Conservation (phyloP, 2,888 invertebrate genomes). For the Cheilosia grossa region DNA sequence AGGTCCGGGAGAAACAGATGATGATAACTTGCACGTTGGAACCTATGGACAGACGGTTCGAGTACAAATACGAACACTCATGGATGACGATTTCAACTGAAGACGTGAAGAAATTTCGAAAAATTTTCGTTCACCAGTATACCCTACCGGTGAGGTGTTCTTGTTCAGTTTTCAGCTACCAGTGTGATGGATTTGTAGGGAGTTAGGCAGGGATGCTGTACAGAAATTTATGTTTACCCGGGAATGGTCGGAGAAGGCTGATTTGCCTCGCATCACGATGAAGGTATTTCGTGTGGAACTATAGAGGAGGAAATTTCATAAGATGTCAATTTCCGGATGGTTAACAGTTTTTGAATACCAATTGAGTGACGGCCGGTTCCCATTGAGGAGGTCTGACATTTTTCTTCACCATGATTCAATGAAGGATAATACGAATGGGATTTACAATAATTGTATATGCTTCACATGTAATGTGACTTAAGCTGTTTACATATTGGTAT, state of each 20-base stretch:
- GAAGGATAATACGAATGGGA: too few relatives aligned
- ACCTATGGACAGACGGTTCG: slow-evolving; percentile 2
- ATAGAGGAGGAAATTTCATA: slow-evolving; percentile 58
- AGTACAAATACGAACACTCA: not conserved
- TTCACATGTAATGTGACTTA: too few relatives aligned
- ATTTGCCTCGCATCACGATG: not conserved
- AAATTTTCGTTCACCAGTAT: slow-evolving; percentile 6
- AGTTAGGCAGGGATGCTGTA: slow-evolving; percentile 29
- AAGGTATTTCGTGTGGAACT: slow-evolving; percentile 23
- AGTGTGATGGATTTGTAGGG: slow-evolving; percentile 41
- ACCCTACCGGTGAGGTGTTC: slow-evolving; percentile 26
- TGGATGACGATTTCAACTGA: slow-evolving; percentile 23
- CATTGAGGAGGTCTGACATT: not conserved
- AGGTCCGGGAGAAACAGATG: slow-evolving; percentile 55
- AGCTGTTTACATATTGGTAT: too few relatives aligned
- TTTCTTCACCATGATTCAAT: not conserved
- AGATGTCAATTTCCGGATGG: slow-evolving; percentile 67
- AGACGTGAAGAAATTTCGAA: slow-evolving; percentile 43
- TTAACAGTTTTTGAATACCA: slow-evolving; percentile 57
- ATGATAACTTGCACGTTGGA: slow-evolving; percentile 27
- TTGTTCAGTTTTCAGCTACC: slow-evolving; percentile 48
- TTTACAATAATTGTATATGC: too few relatives aligned
- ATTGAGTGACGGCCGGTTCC: slow-evolving; percentile 16
- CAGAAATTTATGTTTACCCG: slow-evolving; percentile 14
- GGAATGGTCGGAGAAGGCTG: not conserved